phyloP scores from a whole-genome alignment of 2,113 vertebrate species.

The Pseudorhombus dupliciocellatus region DNA sequence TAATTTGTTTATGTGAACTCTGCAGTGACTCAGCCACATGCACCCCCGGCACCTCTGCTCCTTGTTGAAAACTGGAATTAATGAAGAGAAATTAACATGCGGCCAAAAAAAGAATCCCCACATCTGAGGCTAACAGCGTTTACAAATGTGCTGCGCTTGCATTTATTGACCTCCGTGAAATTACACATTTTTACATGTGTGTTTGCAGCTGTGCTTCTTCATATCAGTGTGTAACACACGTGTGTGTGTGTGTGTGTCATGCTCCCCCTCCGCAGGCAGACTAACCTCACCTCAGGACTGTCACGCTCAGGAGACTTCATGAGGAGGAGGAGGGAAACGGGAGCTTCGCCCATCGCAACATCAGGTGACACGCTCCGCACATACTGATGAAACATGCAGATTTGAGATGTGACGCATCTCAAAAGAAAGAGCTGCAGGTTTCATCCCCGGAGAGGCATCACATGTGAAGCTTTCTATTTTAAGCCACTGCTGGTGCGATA shows the following conservation, averaged over 20 bases:
- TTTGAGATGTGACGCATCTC: neutral
- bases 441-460: neutral
- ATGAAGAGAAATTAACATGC: constrained; percentile 50
- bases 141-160: constrained; percentile 9
- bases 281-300: constrained; percentile 61
- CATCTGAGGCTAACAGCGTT: neutral
- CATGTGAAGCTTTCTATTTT: neutral
- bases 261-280: constrained; percentile 57
- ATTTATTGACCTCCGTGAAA: constrained; percentile 40
- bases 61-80: constrained; percentile 36
- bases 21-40: constrained; percentile 62
- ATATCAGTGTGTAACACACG: constrained; percentile 6
- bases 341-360: constrained; percentile 48
- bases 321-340: constrained; percentile 72
- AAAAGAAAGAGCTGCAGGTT: neutral
- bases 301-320: constrained; percentile 68
- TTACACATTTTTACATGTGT: constrained; percentile 20
- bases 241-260: neutral
- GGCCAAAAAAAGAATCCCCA: constrained; percentile 14
- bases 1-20: constrained; percentile 77
- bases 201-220: constrained; percentile 11
- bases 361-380: constrained; percentile 68
- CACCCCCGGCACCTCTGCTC: constrained; percentile 17
- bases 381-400: constrained; percentile 1
- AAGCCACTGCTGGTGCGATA: neutral